These are phyloP conservation scores for Drepana falcataria DNA, from an alignment of 2,888 invertebrate genomes.

Conservation along the genomic window DNA sequence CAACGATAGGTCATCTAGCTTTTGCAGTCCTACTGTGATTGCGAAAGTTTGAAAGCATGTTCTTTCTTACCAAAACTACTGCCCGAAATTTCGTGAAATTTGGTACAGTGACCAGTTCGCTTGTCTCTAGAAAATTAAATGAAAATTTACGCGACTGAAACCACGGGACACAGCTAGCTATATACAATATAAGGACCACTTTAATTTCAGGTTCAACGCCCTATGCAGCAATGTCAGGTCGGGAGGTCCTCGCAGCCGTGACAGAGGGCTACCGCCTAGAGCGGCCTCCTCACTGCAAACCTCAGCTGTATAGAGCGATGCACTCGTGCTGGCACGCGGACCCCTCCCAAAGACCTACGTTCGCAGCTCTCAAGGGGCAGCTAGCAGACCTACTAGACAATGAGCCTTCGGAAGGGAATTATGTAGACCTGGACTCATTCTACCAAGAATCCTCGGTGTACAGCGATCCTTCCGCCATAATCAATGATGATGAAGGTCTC, in stretches of 20 bases:
- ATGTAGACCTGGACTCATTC: constrained; percentile 84
- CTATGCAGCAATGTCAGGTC: constrained; percentile 90
- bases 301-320: constrained; percentile 73
- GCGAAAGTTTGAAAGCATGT: too few relatives aligned
- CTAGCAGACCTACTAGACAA: constrained; percentile 81
- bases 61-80: too few relatives aligned
- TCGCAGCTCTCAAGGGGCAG: constrained; percentile 79
- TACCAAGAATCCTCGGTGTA: constrained; percentile 81
- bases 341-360: constrained; percentile 85
- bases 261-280: constrained; percentile 88
- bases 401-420: constrained; percentile 80
- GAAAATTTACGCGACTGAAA: too few relatives aligned
- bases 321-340: constrained; percentile 82
- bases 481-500: constrained; percentile 69
- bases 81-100: too few relatives aligned
- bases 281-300: constrained; percentile 87
- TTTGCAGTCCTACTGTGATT: too few relatives aligned
- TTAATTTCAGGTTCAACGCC: constrained; percentile 88
- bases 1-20: too few relatives aligned
- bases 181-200: too few relatives aligned
- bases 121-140: too few relatives aligned
- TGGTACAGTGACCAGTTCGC: too few relatives aligned
- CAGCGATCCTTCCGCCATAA: constrained; percentile 73
- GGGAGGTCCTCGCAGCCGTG: constrained; percentile 89
- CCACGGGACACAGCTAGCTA: too few relatives aligned